A percentile compares a stretch with the other conserved stretches of the same genome.
These are phyloP conservation scores for Caenorhabditis sp. DNA, from an alignment of 2,888 invertebrate genomes.

Conservation along the genomic window DNA sequence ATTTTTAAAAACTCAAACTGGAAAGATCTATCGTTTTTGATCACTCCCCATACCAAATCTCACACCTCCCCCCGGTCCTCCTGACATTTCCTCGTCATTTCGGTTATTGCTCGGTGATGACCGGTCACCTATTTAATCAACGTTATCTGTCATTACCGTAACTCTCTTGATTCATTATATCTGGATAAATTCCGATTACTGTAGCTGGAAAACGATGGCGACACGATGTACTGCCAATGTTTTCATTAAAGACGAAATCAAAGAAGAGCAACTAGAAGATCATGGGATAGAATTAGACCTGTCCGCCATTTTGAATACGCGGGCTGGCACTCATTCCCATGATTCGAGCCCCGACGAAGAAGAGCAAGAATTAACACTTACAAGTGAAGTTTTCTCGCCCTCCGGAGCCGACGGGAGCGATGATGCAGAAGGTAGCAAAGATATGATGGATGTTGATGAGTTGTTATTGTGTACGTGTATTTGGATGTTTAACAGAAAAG, in stretches of 20 bases:
- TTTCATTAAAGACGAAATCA: slow-evolving; percentile 60
- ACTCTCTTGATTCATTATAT: background rate
- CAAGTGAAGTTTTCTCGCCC: slow-evolving; percentile 40
- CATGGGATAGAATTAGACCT: slow-evolving; percentile 23
- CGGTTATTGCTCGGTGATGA: too few relatives aligned
- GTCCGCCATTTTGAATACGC: slow-evolving; percentile 17
- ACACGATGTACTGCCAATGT: slow-evolving; percentile 57
- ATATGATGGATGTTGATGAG: slow-evolving; percentile 41
- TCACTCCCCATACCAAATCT: too few relatives aligned
- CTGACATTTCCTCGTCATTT: too few relatives aligned
- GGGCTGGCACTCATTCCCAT: slow-evolving; percentile 35
- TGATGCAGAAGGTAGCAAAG: slow-evolving; percentile 46
- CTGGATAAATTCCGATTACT: background rate
- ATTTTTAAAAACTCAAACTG: too few relatives aligned
- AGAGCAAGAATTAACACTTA: slow-evolving; percentile 39
- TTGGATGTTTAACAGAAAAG: background rate
- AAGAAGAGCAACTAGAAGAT: slow-evolving; percentile 57
- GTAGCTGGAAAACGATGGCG: slow-evolving; percentile 28
- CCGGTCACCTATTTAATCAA: background rate
- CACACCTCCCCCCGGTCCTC: too few relatives aligned
- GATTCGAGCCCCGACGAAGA: slow-evolving; percentile 58
- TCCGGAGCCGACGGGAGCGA: slow-evolving; percentile 18
- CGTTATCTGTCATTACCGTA: background rate
- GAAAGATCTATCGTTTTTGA: too few relatives aligned
- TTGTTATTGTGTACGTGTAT: slow-evolving; percentile 36